phyloP scores from a whole-genome alignment of 2,797 vertebrate genomes.

The Oryzias sinensis region DNA sequence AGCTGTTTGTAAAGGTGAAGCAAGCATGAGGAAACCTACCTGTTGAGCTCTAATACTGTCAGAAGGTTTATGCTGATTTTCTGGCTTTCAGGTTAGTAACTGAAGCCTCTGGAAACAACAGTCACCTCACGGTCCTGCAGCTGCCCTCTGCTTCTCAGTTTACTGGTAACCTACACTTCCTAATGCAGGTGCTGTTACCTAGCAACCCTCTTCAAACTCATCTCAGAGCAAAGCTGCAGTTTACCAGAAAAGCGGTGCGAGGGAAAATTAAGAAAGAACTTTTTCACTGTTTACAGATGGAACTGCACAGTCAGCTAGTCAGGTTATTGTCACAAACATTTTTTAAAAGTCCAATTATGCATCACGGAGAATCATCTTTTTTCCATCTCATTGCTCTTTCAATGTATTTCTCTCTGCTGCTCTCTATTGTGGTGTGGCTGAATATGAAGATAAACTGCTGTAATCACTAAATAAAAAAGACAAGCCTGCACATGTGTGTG shows the following conservation, averaged over 20 bases:
- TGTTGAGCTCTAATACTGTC: background rate
- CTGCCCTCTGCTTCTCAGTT: conserved; percentile 33
- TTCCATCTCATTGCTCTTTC: too few relatives aligned
- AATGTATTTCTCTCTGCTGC: too few relatives aligned
- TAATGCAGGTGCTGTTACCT: conserved; percentile 40
- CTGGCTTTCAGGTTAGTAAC: background rate
- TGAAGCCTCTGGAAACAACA: conserved; percentile 1
- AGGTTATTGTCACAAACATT: too few relatives aligned
- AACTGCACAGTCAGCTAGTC: background rate
- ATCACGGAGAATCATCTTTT: too few relatives aligned
- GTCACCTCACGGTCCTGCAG: conserved; percentile 5
- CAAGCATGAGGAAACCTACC: too few relatives aligned
- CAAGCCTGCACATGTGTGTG: too few relatives aligned
- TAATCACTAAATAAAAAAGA: too few relatives aligned
- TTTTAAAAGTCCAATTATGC: too few relatives aligned
- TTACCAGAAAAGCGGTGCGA: background rate
- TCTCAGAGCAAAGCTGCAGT: background rate
- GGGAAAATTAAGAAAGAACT: background rate
- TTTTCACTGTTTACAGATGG: background rate
- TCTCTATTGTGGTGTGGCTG: too few relatives aligned
- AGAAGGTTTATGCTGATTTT: background rate
- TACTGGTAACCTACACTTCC: conserved; percentile 41
- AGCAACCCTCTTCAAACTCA: conserved; percentile 35
- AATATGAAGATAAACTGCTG: too few relatives aligned
- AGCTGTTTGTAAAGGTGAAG: too few relatives aligned